Evolutionary conservation across 2,797 vertebrate species (phyloP), one percentile per base, ranked within the genome.

Genomic region (Phoxinus dragarum): DNA sequence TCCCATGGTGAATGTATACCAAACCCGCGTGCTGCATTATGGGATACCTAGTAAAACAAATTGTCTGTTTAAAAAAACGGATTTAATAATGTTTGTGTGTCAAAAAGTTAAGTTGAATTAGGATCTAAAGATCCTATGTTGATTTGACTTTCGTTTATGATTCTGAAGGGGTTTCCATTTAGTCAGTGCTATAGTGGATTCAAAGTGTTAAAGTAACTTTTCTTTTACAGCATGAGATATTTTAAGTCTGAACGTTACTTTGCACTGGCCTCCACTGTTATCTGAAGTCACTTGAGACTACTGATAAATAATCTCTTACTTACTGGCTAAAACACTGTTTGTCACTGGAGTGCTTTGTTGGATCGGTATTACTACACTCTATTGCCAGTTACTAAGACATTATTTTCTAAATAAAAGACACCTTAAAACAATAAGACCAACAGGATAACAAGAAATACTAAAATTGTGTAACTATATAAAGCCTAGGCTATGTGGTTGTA

Each of bases 1-100:
- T 94, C 89, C 94, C 94, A 95, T 95, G 95, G 95, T 94, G 94
- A 95, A 92, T 91, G 86, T 89, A 81, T 84, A 81, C 84, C 54
- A 42, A 80, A 59, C 74, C 74, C 52, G 77, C 84, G 77, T 74
- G 84, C 56, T 81, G 84, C 84, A 85, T 85, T 74, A 17, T 85
- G 84, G 84, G 84, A 85, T 74, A 74, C 42, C 12, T 34, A n/a
- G 44, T 49, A 49, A 49, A 49, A 49, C 12, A 16, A 49, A 49
- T 49, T 5, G 14, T 49, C 47, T 49, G 47, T 16, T 1, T 5
- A 49, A 49, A 49, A 14, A 11, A 49, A 69, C 1, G 71, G 1
- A 9, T 52, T 14, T n/a, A 68, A 52, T n/a, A 44, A 6, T 23
- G 52, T 31, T 3, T 64, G 66, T 71, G 21, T 17, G 34, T 56